phyloP scores from a whole-genome alignment of 2,888 invertebrate genomes.

The Tupiocoris notatus region DNA sequence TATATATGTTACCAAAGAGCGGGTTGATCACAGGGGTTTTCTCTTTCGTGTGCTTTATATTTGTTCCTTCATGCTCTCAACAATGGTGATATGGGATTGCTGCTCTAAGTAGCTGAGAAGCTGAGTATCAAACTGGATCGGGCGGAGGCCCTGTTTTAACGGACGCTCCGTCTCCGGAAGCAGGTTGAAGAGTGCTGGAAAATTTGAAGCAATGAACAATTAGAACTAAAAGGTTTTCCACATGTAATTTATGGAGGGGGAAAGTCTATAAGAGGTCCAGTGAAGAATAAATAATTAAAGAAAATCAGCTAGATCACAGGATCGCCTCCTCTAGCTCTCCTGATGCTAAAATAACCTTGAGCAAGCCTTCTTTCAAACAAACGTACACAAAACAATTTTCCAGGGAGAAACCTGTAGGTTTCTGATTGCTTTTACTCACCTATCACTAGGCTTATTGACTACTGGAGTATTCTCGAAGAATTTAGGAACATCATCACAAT shows the following conservation, averaged over 20 bases:
- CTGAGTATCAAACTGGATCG: conserved; percentile 37
- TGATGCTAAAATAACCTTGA: no score
- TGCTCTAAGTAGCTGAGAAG: conserved; percentile 28
- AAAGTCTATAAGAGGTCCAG: no score
- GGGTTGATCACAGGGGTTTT: conserved; percentile 40
- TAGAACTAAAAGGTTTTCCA: no score
- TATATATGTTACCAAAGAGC: not conserved
- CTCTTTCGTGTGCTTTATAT: not conserved
- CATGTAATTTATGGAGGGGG: no score
- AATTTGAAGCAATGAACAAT: no score
- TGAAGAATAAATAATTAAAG: no score
- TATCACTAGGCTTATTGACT: conserved; percentile 32
- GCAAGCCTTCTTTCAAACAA: no score
- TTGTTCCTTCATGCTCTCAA: not conserved
- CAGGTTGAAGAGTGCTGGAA: conserved; percentile 25
- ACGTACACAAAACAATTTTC: no score
- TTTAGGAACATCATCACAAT: conserved; percentile 35
- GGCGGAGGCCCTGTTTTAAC: conserved; percentile 22
- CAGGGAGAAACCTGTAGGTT: no score
- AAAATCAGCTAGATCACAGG: no score
- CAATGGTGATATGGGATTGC: conserved; percentile 40
- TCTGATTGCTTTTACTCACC: conserved; percentile 15
- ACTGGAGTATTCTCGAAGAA: conserved; percentile 29
- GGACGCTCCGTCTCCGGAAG: not conserved
- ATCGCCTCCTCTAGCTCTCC: no score